These are phyloP conservation scores for Belonocnema kinseyi DNA, from an alignment of 1,140 invertebrate genomes.

Conservation along the genomic window DNA sequence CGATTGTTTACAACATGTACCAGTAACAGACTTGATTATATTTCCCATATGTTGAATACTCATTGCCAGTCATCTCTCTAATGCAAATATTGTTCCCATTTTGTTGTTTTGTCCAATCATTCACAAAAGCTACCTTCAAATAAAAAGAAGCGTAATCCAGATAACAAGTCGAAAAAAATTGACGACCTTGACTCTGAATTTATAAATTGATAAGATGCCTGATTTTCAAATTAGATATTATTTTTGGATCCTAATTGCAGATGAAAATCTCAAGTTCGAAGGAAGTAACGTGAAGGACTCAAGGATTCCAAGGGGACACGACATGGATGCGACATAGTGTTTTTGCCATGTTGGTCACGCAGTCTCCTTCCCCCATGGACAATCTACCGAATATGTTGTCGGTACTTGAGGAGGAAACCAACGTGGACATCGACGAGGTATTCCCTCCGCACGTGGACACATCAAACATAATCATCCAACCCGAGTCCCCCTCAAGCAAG, in stretches of 20 bases:
- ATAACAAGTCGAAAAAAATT: no score
- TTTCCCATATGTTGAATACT: background rate
- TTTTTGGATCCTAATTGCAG: constrained; percentile 52
- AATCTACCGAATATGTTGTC: constrained; percentile 69
- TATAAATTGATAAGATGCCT: no score
- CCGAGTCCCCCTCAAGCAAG: constrained; percentile 81
- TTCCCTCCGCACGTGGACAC: constrained; percentile 85
- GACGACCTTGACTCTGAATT: no score
- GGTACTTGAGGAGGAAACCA: constrained; percentile 82
- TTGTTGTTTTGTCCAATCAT: no score
- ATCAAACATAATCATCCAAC: constrained; percentile 80
- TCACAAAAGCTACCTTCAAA: no score
- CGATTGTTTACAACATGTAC: constrained; percentile 21
- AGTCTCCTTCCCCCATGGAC: constrained; percentile 65
- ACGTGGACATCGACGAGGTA: constrained; percentile 81
- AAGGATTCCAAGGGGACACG: constrained; percentile 45
- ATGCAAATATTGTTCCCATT: background rate
- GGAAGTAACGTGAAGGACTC: constrained; percentile 67
- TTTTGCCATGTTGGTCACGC: constrained; percentile 65
- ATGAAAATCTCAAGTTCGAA: constrained; percentile 72
- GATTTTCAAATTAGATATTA: no score
- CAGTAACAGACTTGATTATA: background rate
- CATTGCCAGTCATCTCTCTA: background rate
- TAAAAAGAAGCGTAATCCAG: no score
- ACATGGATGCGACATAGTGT: constrained; percentile 62